Percentiles rank a stretch among this genome's conserved stretches.
These are phyloP conservation scores for Melanotaenia maccullochi DNA, from an alignment of 2,797 vertebrate genomes.

Conservation along the genomic window DNA sequence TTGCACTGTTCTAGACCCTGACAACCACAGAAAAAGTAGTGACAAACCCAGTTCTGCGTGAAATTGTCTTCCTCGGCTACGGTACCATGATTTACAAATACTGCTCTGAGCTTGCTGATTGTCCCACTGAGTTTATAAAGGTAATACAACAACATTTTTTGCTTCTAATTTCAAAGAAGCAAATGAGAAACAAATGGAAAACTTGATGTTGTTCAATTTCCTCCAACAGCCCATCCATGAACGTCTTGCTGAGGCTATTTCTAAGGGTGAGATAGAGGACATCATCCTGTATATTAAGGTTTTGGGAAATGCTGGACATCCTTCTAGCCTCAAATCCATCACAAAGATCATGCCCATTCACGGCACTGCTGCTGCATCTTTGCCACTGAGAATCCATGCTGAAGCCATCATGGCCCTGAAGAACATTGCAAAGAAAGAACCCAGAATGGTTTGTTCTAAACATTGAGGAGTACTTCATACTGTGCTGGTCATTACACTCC, in stretches of 20 bases:
- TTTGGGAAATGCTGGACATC: conserved; percentile 83
- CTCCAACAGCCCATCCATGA: conserved; percentile 78
- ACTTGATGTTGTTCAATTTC: conserved; percentile 4
- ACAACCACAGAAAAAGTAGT: conserved; percentile 49
- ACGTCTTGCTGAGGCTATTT: conserved; percentile 63
- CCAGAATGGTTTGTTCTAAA: conserved; percentile 65
- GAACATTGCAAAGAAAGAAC: conserved; percentile 82
- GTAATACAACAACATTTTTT: conserved; percentile 63
- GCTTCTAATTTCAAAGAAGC: conserved; percentile 3
- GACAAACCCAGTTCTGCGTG: conserved; percentile 69
- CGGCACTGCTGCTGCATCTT: conserved; percentile 63
- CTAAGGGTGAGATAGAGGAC: conserved; percentile 61
- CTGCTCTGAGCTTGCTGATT: conserved; percentile 72
- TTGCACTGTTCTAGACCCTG: conserved; percentile 52
- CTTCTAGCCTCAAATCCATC: conserved; percentile 56
- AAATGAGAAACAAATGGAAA: background rate
- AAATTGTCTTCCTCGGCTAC: conserved; percentile 82
- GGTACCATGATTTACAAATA: conserved; percentile 85
- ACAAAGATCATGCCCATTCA: conserved; percentile 74
- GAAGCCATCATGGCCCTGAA: conserved; percentile 81
- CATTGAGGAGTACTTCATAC: background rate
- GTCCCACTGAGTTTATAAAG: conserved; percentile 80
- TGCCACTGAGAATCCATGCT: conserved; percentile 76
- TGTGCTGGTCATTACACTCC: background rate
- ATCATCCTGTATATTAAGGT: conserved; percentile 80